Base-by-base conservation (phyloP, 2,888 invertebrate species). In the Cartodere bifasciata region DNA sequence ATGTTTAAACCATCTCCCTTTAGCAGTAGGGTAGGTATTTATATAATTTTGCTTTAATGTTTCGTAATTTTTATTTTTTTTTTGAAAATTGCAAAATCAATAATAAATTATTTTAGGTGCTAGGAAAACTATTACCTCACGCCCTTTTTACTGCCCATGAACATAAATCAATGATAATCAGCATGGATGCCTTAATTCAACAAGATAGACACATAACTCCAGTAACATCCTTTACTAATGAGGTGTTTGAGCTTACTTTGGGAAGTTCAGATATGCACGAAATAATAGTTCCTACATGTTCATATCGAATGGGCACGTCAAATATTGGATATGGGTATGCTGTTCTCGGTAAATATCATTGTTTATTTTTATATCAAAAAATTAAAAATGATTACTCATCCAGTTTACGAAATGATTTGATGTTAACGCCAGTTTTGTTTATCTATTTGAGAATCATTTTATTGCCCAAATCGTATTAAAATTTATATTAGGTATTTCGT, bases 231-330 rank as follows among this genome's bases (percentile, higher is more conserved):
- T 29, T 32, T 16, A 47, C 58, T 42, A 57, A 59, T 27, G 50
- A 57, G 35, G 44, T 65, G 20, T 63, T 60, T 46, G 53, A 60
- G 38, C 59, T 62, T 32, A 50, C 56, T 29, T 51, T 68, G 34
- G 62, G 63, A 22, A 49, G 56, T 38, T 59, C 57, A 21, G 62
- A 64, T 42, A 56, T 64, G 47, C 63, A 64, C 46, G 94, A 95
- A 65, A 71, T 95, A 28, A 74, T 81, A 57, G 82, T 91, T 41
- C 95, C 95, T 2, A 92, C 95, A 0, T 90, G 88, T 53, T 92
- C 91, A 1, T 97, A 97, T 56, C 72, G 97, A 47, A 97, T 97
- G 95, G 95, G 95, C 1, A 85, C 82, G 12, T 55, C 60, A 3
- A 65, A 78, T 42, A 85, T 91, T 58, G 95, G 92, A 2, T 90